Evolutionary conservation across 1,140 invertebrate species (phyloP), one percentile per base, ranked within the genome.

Genomic region (Periplaneta americana): DNA sequence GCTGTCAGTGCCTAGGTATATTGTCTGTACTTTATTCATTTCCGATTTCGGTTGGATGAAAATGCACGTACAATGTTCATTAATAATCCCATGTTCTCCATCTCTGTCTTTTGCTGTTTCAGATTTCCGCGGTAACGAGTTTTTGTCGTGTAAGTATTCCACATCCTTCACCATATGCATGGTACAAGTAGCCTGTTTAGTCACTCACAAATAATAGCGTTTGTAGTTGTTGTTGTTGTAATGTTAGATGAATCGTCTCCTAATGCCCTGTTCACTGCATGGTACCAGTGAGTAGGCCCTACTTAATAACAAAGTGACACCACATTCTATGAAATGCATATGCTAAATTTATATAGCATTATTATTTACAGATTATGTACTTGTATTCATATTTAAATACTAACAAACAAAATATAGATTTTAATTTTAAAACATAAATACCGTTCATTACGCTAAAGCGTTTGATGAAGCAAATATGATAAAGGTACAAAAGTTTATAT

Each of bases 61-160:
- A 75, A 75, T 82, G 35, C 31, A 39, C 13, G 28, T 48, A 48
- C 36, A 39, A 79, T 8, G 34, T 39, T 39, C n/a, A 5, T 22
- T 32, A 48, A 48, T 33, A 79, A 39, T 39, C 2, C 1, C 34
- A 10, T 80, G 48, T 75, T 82, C 13, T 66, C 22, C n/a, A 18
- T 66, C n/a, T 66, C 17, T 66, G 57, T 66, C 57, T 85, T 85
- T 87, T 88, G 89, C 85, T 88, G 86, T 93, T 92, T 79, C 92
- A 95, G 94, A 95, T 96, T 84, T 96, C 95, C 31, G 91, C 94
- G 81, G 94, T 95, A 81, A 96, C 95, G 77, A 95, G 94, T 85
- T 96, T 97, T 86, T 97, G 95, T 89, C 91, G 94, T 92, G 95
- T 96, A 89, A 93, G 94, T 93, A 82, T 83, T 81, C 28, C 48